Base-by-base conservation (phyloP, 2,113 vertebrate species). In the Oenanthe oenanthe region DNA sequence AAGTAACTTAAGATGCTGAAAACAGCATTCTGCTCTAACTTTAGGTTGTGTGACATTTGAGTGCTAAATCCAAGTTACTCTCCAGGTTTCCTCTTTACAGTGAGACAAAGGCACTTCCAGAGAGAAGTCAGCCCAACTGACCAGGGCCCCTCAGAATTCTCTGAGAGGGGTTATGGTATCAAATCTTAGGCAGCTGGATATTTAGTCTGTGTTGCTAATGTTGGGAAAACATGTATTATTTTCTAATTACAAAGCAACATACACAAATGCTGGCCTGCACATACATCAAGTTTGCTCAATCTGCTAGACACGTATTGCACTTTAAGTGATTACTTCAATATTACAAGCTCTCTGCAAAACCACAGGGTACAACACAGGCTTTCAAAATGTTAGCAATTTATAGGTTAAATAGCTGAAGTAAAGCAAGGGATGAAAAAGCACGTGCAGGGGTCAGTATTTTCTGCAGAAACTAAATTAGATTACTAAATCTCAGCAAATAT, bases 401-500 rank as follows among this genome's bases (percentile, higher is more conserved):
- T 40, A 72, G 36, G 54, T 86, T 88, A 88, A 93, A 38, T 13
- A 66, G 43, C 13, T 62, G n/a, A 88, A 82, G 62, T 53, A 63
- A 94, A 78, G 51, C 11, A 62, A 42, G 17, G 25, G 4, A 86
- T 70, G 12, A 76, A 95, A 60, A 81, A 63, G 11, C 56, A 66
- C 31, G 17, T 13, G 31, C 17, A 76, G 12, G 24, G 57, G 45
- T 51, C 61, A 68, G 12, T 61, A 65, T 85, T 91, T 93, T 58
- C 56, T 65, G 51, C n/a, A 92, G 51, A 72, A 19, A 65, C 21
- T 68, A 53, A 86, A 68, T 86, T 68, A 76, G 38, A 86, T 68
- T 82, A 80, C 57, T 88, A 89, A 79, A 76, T 65, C 87, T 82
- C 78, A 85, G 38, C 13, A 80, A 95, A 93, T 91, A 81, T 24